Evolutionary conservation across 2,888 invertebrate genomes (phyloP).

Genomic region (Belgica antarctica): DNA sequence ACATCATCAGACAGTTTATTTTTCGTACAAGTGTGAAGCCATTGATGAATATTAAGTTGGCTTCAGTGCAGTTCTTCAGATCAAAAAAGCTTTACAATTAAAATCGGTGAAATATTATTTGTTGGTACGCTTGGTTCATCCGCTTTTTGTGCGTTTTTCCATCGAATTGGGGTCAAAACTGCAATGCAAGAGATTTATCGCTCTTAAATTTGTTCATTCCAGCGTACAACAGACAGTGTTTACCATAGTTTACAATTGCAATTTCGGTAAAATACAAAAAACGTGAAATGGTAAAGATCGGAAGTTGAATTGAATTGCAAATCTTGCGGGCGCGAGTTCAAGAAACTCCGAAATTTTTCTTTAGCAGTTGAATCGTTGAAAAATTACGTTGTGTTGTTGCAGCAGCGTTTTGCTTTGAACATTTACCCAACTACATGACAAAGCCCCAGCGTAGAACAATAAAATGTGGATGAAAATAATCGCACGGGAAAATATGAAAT

Average conservation of each 20-base stretch:
- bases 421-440: neutral
- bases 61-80: neutral
- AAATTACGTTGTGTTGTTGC: neutral
- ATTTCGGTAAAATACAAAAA: too few relatives aligned
- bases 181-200: too few relatives aligned
- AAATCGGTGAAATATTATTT: constrained; percentile 31
- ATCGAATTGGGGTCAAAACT: constrained; percentile 28
- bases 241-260: too few relatives aligned
- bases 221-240: too few relatives aligned
- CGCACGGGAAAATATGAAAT: constrained; percentile 4
- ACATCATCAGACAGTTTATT: neutral
- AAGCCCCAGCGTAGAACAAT: constrained; percentile 1
- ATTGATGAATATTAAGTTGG: neutral
- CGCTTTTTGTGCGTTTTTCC: constrained; percentile 33
- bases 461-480: neutral
- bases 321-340: neutral
- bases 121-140: constrained; percentile 32
- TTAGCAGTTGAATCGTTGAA: neutral
- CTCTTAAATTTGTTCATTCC: too few relatives aligned
- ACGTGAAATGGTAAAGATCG: constrained; percentile 11
- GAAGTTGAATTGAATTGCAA: constrained; percentile 15
- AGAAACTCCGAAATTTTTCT: constrained; percentile 2
- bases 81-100: constrained; percentile 33
- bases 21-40: neutral
- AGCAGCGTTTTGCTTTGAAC: neutral